A percentile compares a stretch with the other conserved stretches of the same genome.
Evolutionary conservation across 1,140 invertebrate species (phyloP).

Genomic region (Cherax destructor): DNA sequence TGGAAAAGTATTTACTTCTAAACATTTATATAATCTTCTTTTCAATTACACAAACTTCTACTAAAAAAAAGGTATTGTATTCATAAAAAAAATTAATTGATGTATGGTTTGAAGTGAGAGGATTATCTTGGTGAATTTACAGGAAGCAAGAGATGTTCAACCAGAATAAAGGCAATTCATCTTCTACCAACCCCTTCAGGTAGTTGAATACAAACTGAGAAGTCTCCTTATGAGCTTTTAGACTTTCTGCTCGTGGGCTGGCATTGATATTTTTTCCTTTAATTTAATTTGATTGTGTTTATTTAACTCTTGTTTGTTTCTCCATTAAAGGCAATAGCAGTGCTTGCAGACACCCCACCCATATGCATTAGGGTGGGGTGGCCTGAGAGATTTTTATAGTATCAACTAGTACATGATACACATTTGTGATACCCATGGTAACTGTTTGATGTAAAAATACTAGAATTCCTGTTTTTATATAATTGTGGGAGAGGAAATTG

Average conservation of each 20-base stretch:
- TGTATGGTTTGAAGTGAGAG: not conserved
- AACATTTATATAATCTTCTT: not conserved
- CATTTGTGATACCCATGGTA: too few relatives aligned
- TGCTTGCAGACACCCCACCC: too few relatives aligned
- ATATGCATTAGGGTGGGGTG: too few relatives aligned
- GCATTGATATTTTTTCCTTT: not conserved
- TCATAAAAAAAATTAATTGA: not conserved
- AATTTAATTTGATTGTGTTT: not conserved
- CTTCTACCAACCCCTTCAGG: constrained; percentile 14
- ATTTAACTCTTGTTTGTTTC: not conserved
- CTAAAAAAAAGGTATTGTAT: not conserved
- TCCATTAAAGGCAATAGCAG: not conserved
- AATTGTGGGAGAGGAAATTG: too few relatives aligned
- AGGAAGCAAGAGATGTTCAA: constrained; percentile 1
- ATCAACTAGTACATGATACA: too few relatives aligned
- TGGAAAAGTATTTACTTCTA: not conserved
- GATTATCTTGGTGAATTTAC: not conserved
- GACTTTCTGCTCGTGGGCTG: not conserved
- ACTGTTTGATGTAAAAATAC: too few relatives aligned
- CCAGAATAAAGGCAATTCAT: constrained; percentile 7
- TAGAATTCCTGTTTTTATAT: too few relatives aligned
- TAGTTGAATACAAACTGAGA: not conserved
- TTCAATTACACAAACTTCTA: too few relatives aligned
- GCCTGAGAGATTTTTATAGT: too few relatives aligned
- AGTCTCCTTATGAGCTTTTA: not conserved